phyloP scores from a whole-genome alignment of 2,113 vertebrate species.

The Zosterops borbonicus region DNA sequence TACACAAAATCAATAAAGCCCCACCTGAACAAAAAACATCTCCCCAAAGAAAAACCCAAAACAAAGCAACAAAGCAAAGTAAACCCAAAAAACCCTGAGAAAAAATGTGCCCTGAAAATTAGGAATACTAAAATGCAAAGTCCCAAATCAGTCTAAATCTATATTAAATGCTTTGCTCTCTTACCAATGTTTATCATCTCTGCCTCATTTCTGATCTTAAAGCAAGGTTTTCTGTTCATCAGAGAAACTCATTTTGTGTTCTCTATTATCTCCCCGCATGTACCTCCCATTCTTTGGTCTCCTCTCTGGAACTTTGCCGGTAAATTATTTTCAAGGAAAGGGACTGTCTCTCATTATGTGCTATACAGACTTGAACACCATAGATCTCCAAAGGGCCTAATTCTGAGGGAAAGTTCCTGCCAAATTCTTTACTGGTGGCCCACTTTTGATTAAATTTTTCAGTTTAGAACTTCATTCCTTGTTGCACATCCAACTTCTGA shows the following conservation, averaged over 20 bases:
- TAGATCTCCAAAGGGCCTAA: background rate
- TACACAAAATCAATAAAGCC: background rate
- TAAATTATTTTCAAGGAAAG: background rate
- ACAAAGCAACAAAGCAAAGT: background rate
- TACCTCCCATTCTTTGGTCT: background rate
- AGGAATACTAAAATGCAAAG: background rate
- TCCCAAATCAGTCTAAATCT: background rate
- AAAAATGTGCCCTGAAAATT: background rate
- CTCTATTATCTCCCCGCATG: background rate
- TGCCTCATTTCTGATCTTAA: background rate
- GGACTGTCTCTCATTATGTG: background rate
- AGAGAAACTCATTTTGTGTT: background rate
- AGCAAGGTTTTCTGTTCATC: background rate
- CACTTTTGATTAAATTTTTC: conserved; percentile 1
- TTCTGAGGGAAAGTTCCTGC: background rate
- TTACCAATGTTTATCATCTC: background rate
- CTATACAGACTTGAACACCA: background rate
- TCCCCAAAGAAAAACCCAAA: accelerated
- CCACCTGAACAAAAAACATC: accelerated
- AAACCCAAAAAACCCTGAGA: accelerated
- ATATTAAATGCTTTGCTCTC: background rate
- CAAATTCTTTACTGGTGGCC: conserved; percentile 22
- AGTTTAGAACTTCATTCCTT: background rate
- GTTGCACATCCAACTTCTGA: background rate
- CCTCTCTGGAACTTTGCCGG: background rate